These are phyloP conservation scores for Cataglyphis hispanica DNA, from an alignment of 1,140 invertebrate genomes.

Conservation along the genomic window DNA sequence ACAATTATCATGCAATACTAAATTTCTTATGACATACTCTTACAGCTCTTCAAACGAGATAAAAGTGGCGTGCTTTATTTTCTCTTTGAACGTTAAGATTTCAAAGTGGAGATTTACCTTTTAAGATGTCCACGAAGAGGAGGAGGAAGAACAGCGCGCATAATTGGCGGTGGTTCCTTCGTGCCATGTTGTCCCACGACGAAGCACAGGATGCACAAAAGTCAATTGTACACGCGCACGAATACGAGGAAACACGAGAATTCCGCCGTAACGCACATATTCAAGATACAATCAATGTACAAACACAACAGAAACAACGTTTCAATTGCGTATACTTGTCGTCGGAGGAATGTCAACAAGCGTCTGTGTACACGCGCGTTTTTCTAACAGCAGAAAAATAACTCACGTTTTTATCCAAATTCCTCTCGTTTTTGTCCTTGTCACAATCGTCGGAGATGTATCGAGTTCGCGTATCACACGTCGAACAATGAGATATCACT, in stretches of 20 bases:
- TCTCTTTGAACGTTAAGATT: neutral
- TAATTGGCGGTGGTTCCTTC: conserved; percentile 35
- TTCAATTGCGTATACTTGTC: neutral
- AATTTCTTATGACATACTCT: neutral
- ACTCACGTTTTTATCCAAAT: neutral
- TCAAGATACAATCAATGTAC: conserved; percentile 21
- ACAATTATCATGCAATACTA: neutral
- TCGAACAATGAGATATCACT: neutral
- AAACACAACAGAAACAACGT: neutral
- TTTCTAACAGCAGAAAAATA: neutral
- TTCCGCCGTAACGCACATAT: conserved; percentile 52
- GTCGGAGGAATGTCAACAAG: too few relatives aligned
- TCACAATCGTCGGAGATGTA: neutral
- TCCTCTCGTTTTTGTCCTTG: neutral
- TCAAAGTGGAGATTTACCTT: conserved; percentile 55
- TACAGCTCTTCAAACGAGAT: neutral
- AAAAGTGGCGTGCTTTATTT: neutral
- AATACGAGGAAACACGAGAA: conserved; percentile 30
- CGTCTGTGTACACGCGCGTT: too few relatives aligned
- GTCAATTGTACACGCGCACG: conserved; percentile 63
- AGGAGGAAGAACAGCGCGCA: conserved; percentile 48
- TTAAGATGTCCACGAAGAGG: conserved; percentile 43
- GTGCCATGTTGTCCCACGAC: conserved; percentile 63
- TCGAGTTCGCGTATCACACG: neutral
- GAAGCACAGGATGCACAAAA: conserved; percentile 32